Conservation (phyloP, 2,113 vertebrate species). For the Prochilodus magdalenae region DNA sequence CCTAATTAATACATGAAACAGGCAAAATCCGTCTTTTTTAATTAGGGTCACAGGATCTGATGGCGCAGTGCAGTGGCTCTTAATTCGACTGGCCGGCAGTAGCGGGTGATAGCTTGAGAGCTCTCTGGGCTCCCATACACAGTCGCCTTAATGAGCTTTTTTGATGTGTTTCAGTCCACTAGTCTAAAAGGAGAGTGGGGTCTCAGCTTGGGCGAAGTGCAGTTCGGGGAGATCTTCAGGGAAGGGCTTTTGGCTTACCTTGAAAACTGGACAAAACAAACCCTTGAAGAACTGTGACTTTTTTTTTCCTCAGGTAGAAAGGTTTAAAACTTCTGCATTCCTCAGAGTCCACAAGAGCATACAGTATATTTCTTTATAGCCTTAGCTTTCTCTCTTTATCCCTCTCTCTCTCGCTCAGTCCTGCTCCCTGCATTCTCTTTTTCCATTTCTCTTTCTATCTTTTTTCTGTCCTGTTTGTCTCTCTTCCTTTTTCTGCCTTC, state of each 20-base stretch:
- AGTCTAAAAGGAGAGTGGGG: conserved; percentile 46
- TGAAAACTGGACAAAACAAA: conserved; percentile 68
- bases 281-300: conserved; percentile 47
- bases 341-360: conserved; percentile 49
- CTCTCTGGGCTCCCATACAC: conserved; percentile 54
- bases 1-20: conserved; percentile 60
- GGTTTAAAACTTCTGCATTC: conserved; percentile 57
- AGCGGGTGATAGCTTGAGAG: conserved; percentile 47
- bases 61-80: conserved; percentile 46
- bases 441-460: background rate
- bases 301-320: conserved; percentile 46
- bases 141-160: conserved; percentile 58
- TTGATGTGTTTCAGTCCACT: conserved; percentile 57
- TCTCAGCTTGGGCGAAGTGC: conserved; percentile 49
- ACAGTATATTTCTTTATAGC: conserved; percentile 27
- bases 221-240: conserved; percentile 50
- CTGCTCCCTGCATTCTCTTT: background rate
- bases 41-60: conserved; percentile 60
- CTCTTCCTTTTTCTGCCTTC: too few relatives aligned
- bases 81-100: conserved; percentile 50
- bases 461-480: too few relatives aligned
- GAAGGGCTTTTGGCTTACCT: conserved; percentile 62
- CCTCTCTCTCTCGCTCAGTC: background rate
- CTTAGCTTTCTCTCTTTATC: background rate
- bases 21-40: conserved; percentile 61